Conservation (phyloP, 64 coral and sea anemone species). For the Dendronephthya gigantea region DNA sequence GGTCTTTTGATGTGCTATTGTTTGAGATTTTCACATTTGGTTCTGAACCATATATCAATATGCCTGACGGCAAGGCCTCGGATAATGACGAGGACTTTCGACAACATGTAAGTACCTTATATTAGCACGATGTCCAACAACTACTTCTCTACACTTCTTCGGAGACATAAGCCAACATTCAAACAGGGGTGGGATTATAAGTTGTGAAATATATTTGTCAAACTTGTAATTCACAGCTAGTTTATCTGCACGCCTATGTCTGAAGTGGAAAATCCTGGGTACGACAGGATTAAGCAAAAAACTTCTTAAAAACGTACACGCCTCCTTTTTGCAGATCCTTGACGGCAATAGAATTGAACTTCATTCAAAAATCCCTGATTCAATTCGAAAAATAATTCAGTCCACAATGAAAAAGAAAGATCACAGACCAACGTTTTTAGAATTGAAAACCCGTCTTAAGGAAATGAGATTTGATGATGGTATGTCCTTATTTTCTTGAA, state of each 20-base stretch:
- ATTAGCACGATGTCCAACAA: too few species aligned
- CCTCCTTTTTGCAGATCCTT: background rate
- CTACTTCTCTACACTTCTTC: too few species aligned
- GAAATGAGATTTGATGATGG: background rate
- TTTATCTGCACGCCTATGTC: too few species aligned
- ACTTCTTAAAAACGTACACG: too few species aligned
- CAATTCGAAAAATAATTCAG: background rate
- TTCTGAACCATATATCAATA: background rate
- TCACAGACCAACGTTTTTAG: background rate
- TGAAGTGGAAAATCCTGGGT: too few species aligned
- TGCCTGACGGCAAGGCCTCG: background rate
- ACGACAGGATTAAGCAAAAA: too few species aligned
- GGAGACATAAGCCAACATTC: too few species aligned
- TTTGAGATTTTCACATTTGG: conserved; percentile 5
- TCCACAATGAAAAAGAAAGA: background rate
- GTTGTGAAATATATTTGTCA: too few species aligned
- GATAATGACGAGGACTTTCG: background rate
- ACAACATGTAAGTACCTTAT: background rate
- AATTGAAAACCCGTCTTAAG: background rate
- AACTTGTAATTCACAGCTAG: too few species aligned
- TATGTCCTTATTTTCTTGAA: too few species aligned
- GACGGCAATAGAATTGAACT: background rate
- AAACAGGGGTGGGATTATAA: too few species aligned
- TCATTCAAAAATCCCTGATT: background rate
- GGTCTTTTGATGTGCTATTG: background rate